Percentiles rank a stretch among this genome's conserved stretches.
Conservation (phyloP, 2,888 invertebrate species). For the Xestia xanthographa region DNA sequence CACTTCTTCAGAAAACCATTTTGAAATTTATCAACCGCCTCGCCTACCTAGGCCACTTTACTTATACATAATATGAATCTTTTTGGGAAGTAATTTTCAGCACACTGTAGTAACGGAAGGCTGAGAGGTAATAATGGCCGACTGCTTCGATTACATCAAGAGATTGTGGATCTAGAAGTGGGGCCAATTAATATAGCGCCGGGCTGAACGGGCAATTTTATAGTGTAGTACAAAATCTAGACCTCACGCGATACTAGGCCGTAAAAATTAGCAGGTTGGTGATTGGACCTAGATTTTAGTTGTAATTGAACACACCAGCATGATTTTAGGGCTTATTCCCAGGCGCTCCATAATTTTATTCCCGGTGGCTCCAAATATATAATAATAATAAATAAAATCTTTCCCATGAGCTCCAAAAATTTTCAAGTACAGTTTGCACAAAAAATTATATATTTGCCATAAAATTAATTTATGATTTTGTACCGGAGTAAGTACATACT, state of each 20-base stretch:
- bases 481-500: no score
- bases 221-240: conserved; percentile 27
- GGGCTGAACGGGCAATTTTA: conserved; percentile 3
- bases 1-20: not conserved
- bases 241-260: conserved; percentile 43
- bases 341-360: no score
- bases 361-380: no score
- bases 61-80: not conserved
- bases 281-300: not conserved
- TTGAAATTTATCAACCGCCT: not conserved
- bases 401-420: no score
- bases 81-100: conserved; percentile 19
- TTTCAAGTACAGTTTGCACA: no score
- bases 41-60: not conserved
- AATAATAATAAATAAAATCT: no score
- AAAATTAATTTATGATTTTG: no score
- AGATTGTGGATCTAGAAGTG: conserved; percentile 41
- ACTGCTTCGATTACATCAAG: conserved; percentile 37
- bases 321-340: no score
- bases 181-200: conserved; percentile 19
- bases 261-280: not conserved
- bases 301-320: no score
- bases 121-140: conserved; percentile 32
- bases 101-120: conserved; percentile 13
- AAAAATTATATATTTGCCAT: no score